Conservation (phyloP, 37 sponge, comb jelly and placozoan species). For the Spongilla lacustris region DNA sequence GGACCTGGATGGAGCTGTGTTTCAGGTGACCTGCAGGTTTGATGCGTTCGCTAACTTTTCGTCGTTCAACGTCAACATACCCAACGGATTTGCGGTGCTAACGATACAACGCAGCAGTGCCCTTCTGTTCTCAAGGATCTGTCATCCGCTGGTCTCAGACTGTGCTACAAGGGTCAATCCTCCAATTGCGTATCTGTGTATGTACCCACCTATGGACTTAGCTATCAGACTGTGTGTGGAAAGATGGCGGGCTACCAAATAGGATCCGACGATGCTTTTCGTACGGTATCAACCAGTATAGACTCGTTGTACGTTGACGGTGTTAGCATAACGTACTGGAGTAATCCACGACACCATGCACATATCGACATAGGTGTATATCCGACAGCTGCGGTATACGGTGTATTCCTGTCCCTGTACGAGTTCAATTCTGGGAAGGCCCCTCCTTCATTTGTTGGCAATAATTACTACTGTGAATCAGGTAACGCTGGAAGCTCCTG, state of each 20-base stretch:
- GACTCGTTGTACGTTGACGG: conserved; percentile 19
- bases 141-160: background rate
- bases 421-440: background rate
- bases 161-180: background rate
- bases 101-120: background rate
- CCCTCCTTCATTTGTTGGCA: conserved; percentile 34
- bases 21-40: background rate
- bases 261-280: background rate
- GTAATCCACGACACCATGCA: conserved; percentile 6
- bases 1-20: background rate
- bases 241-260: background rate
- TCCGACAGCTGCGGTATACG: background rate
- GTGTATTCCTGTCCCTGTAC: too few relatives aligned
- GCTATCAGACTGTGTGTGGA: background rate
- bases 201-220: background rate
- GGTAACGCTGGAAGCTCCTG: background rate
- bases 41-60: background rate
- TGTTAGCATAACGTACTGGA: conserved; percentile 21
- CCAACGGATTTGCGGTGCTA: background rate
- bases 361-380: conserved; percentile 10
- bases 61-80: background rate
- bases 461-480: conserved; percentile 33
- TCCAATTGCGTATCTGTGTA: background rate
- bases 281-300: background rate
- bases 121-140: background rate